Conservation (phyloP, 2,888 invertebrate genomes). For the Prosopocoilus inquinatus region DNA sequence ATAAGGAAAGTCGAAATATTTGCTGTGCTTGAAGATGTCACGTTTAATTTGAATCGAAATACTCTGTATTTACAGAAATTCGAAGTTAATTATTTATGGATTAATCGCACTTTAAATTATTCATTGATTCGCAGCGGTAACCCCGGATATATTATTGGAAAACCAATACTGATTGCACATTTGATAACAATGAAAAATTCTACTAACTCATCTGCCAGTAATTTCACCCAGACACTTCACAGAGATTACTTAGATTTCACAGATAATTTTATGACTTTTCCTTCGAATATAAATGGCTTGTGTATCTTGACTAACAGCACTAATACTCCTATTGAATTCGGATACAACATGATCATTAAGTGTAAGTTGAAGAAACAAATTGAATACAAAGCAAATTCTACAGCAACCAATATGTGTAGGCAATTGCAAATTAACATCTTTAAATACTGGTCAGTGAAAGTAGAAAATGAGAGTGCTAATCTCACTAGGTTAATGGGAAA, state of each 20-base stretch:
- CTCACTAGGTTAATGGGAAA: constrained; percentile 48
- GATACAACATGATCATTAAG: constrained; percentile 52
- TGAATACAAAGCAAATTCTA: constrained; percentile 23
- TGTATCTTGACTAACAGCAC: constrained; percentile 48
- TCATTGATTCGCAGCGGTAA: constrained; percentile 62
- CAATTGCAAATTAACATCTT: constrained; percentile 41
- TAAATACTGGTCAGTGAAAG: constrained; percentile 34
- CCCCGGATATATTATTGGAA: constrained; percentile 70
- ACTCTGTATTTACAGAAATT: constrained; percentile 37
- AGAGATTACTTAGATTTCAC: constrained; percentile 22
- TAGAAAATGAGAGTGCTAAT: constrained; percentile 32
- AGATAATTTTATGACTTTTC: constrained; percentile 45
- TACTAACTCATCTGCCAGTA: constrained; percentile 12
- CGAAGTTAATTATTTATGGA: constrained; percentile 42
- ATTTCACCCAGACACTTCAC: constrained; percentile 27
- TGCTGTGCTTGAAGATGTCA: constrained; percentile 34
- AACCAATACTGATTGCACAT: constrained; percentile 59
- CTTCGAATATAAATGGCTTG: constrained; percentile 50
- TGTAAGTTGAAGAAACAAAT: constrained; percentile 44
- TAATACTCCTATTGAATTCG: constrained; percentile 52
- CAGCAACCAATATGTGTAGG: constrained; percentile 38
- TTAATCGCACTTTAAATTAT: constrained; percentile 37
- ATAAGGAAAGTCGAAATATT: constrained; percentile 44
- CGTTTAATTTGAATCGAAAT: constrained; percentile 15
- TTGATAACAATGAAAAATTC: constrained; percentile 26